phyloP scores from a whole-genome alignment of 1,140 invertebrate genomes.

The Drosophila paulistorum region DNA sequence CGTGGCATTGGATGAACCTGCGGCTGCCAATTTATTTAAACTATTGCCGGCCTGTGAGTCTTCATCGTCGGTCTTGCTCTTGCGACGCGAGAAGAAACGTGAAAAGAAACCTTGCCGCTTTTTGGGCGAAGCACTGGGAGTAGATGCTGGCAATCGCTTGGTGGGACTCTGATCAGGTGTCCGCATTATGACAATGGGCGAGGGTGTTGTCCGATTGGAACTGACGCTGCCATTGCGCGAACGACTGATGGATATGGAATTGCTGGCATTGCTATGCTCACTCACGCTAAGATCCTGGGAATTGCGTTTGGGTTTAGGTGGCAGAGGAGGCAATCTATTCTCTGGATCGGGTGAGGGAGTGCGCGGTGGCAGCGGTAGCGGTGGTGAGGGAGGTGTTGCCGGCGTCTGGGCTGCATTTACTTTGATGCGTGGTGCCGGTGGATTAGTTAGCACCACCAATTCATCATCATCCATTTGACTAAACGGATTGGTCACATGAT shows the following conservation, averaged over 20 bases:
- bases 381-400: slow-evolving; percentile 64
- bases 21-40: slow-evolving; percentile 16
- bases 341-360: slow-evolving; percentile 71
- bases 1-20: slow-evolving; percentile 42
- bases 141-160: slow-evolving; percentile 82
- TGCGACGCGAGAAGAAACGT: slow-evolving; percentile 85
- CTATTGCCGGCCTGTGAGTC: slow-evolving; percentile 22
- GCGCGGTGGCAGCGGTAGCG: slow-evolving; percentile 65
- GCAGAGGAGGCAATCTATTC: slow-evolving; percentile 64
- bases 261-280: slow-evolving; percentile 48
- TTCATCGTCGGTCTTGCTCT: slow-evolving; percentile 77
- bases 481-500: slow-evolving; percentile 64
- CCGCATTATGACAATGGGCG: slow-evolving; percentile 82
- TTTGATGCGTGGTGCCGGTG: slow-evolving; percentile 82
- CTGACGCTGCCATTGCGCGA: slow-evolving; percentile 70
- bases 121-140: slow-evolving; percentile 82
- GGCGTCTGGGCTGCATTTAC: slow-evolving; percentile 76
- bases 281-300: slow-evolving; percentile 66
- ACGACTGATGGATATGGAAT: slow-evolving; percentile 54
- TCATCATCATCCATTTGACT: slow-evolving; percentile 62
- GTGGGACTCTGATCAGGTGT: slow-evolving; percentile 82
- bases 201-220: slow-evolving; percentile 80
- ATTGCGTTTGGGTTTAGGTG: slow-evolving; percentile 67
- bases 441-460: slow-evolving; percentile 77
- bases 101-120: slow-evolving; percentile 87